A percentile compares a stretch with the other conserved stretches of the same genome.
phyloP scores from a whole-genome alignment of 2,113 vertebrate genomes.

The Casuarius casuarius region DNA sequence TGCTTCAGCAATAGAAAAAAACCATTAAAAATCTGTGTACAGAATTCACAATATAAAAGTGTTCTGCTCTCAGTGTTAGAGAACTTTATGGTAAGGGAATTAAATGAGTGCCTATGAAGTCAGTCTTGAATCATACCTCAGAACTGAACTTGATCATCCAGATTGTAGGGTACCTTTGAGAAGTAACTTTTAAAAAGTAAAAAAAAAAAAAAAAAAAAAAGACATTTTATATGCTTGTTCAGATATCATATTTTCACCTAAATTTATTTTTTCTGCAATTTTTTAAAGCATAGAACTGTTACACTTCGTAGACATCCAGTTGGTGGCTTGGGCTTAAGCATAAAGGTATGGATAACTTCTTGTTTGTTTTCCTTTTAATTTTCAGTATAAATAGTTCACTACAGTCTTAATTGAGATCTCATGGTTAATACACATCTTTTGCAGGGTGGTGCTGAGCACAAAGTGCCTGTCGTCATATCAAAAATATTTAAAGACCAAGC shows the following conservation, averaged over 20 bases:
- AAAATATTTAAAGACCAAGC: conserved; percentile 96
- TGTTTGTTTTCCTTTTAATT: neutral
- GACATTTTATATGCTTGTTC: neutral
- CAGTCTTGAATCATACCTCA: neutral
- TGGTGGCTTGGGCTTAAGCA: conserved; percentile 93
- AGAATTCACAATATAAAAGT: neutral
- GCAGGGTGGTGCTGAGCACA: conserved; percentile 93
- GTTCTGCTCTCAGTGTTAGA: neutral
- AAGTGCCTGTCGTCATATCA: conserved; percentile 94
- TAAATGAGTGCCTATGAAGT: neutral
- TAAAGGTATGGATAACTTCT: conserved; percentile 85
- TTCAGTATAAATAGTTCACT: neutral
- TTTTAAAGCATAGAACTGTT: conserved; percentile 99
- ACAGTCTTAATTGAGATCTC: neutral
- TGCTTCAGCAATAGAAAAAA: neutral
- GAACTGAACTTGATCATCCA: neutral
- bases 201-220: neutral
- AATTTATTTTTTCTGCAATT: conserved; percentile 79
- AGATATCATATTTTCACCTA: conserved; percentile 68
- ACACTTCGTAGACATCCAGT: conserved; percentile 89
- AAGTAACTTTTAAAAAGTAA: neutral
- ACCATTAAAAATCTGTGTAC: neutral
- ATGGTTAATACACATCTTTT: conserved; percentile 50
- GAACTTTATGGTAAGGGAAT: neutral
- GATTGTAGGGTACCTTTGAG: neutral